Evolutionary conservation across 2,888 invertebrate species (phyloP).

Genomic region (Mimas tiliae): DNA sequence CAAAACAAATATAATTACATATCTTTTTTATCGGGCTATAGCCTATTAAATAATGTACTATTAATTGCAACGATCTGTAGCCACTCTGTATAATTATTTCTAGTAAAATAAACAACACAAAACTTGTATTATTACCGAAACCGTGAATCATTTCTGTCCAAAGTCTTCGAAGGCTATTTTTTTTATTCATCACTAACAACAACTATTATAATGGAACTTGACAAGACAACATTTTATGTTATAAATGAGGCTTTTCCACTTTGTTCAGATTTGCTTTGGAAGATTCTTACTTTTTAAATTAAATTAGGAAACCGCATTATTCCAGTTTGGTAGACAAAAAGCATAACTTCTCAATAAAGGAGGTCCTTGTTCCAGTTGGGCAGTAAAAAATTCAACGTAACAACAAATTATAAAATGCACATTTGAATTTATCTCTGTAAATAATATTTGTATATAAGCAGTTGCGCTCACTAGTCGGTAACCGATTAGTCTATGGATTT

Average conservation of each 20-base stretch:
- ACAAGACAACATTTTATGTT: not conserved
- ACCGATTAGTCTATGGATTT: too few species aligned
- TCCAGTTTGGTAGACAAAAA: too few species aligned
- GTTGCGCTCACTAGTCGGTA: too few species aligned
- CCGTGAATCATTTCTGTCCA: slow-evolving; percentile 50
- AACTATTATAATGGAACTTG: not conserved
- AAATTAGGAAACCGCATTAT: not conserved
- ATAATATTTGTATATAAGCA: too few species aligned
- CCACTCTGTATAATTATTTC: slow-evolving; percentile 34
- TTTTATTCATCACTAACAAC: slow-evolving; percentile 1
- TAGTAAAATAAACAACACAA: slow-evolving; percentile 34
- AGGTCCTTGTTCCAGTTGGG: too few species aligned
- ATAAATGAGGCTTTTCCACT: not conserved
- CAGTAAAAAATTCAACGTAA: too few species aligned
- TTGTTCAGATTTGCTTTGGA: not conserved
- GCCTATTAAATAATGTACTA: not conserved
- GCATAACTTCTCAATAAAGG: too few species aligned
- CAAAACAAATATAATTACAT: not conserved
- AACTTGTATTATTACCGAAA: slow-evolving; percentile 40
- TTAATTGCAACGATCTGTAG: slow-evolving; percentile 3
- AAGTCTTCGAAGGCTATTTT: slow-evolving; percentile 11
- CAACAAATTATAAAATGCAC: too few species aligned
- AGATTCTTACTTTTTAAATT: not conserved
- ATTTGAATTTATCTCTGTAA: too few species aligned
- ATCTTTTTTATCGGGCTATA: slow-evolving; percentile 3